Base-by-base conservation (phyloP, 2,797 vertebrate species). In the Artibeus lituratus region DNA sequence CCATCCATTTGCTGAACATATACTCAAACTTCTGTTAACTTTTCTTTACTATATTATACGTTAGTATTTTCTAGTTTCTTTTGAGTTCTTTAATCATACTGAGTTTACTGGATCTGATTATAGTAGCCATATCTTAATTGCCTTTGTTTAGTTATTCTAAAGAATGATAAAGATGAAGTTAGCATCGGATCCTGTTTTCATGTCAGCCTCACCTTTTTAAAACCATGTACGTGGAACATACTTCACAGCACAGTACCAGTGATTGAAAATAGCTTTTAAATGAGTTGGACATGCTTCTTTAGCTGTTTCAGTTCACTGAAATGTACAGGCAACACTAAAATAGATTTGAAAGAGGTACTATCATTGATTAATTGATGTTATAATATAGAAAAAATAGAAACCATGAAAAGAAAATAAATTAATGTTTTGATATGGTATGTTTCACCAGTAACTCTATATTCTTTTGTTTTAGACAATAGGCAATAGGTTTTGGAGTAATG, bases 331-430 rank as follows among this genome's bases (percentile, higher is more conserved):
- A 96, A 73, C 74, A 95, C 53, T 95, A 87, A 96, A 97, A 51
- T 97, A 97, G 94, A 98, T 97, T 97, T 95, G 89, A 95, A 98
- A 97, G 96, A 97, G 96, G 83, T 97, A 65, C 94, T 98, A 57
- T 97, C 96, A 97, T 94, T 97, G 96, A 98, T 98, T 97, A 98
- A 98, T 98, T 98, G 78, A 97, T 98, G 94, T 97, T 98, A 98
- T 98, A 98, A 96, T 97, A 96, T 94, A 95, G 96, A 98, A 97
- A 98, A 98, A 98, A 96, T 96, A 94, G 86, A 97, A 96, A 29
- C 96, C 94, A 97, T 95, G 98, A 97, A 98, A 98, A 91, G 39
- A 72, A 98, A 98, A 97, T 97, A 96, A 98, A 98, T 97, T 97
- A 97, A 86, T 98, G 83, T 97, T 98, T 98, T 98, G 67, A 95